A percentile compares a stretch with the other conserved stretches of the same genome.
These are phyloP conservation scores for Cranoglanis bouderius DNA, from an alignment of 2,113 vertebrate genomes.

Conservation along the genomic window DNA sequence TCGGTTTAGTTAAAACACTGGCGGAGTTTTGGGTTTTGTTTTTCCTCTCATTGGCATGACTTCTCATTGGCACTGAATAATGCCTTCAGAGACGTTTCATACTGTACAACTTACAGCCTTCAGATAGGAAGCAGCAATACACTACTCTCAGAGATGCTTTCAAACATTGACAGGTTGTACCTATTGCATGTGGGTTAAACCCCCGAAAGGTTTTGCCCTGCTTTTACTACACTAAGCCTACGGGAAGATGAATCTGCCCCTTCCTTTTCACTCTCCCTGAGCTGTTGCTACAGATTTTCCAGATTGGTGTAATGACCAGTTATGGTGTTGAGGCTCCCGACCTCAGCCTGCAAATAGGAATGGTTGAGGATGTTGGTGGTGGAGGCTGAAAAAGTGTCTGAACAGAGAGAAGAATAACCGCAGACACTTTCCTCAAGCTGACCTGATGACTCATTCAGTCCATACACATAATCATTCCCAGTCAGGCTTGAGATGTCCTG, in stretches of 20 bases:
- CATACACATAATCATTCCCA: slow-evolving; percentile 63
- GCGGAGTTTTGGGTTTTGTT: background rate
- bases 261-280: background rate
- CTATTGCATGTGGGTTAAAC: background rate
- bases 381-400: background rate
- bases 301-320: slow-evolving; percentile 66
- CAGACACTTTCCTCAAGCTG: slow-evolving; percentile 1
- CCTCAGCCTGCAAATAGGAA: slow-evolving; percentile 63
- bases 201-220: background rate
- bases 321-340: background rate
- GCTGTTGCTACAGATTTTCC: slow-evolving; percentile 11
- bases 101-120: background rate
- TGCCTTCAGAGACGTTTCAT: background rate
- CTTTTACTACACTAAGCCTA: background rate
- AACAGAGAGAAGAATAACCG: slow-evolving; percentile 29
- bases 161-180: no score
- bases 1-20: background rate
- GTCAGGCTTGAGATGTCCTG: slow-evolving; percentile 43
- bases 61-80: background rate
- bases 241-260: background rate
- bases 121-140: background rate
- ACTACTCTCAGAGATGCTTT: background rate
- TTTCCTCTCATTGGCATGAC: background rate
- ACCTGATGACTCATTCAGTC: slow-evolving; percentile 43
- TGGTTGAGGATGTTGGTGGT: slow-evolving; percentile 64